Percentiles rank a stretch among this genome's conserved stretches.
Conservation (phyloP, 2,888 invertebrate genomes). For the Caenorhabditis doughertyi region DNA sequence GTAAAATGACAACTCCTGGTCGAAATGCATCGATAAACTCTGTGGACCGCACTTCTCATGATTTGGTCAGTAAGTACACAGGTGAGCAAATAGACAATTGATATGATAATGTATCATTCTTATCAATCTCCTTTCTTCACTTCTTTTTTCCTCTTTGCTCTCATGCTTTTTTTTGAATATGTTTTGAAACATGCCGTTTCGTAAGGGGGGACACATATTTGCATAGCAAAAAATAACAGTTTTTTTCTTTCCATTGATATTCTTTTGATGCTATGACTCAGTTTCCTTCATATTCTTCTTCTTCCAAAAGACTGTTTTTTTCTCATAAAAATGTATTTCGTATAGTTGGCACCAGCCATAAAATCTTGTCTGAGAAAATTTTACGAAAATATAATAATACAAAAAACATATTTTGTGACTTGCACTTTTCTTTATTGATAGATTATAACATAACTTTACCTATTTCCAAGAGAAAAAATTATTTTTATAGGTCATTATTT, state of each 20-base stretch:
- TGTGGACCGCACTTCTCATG: slow-evolving; percentile 25
- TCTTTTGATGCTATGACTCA: neutral
- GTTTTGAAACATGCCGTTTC: too few species aligned
- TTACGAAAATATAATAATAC: neutral
- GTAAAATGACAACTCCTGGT: neutral
- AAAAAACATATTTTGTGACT: neutral
- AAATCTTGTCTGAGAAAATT: neutral
- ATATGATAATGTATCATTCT: neutral
- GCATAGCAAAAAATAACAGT: too few species aligned
- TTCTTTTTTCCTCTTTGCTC: neutral
- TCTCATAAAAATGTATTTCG: neutral
- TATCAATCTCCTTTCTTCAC: neutral
- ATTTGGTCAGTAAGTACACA: slow-evolving; percentile 37
- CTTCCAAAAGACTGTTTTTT: neutral
- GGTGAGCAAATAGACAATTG: slow-evolving; percentile 3
- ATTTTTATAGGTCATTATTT: too few species aligned
- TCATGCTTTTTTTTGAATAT: neutral
- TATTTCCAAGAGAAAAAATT: too few species aligned
- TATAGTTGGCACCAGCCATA: neutral
- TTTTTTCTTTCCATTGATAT: neutral
- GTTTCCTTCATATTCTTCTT: neutral
- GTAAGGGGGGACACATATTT: too few species aligned
- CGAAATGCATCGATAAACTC: slow-evolving; percentile 27
- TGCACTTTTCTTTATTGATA: too few species aligned
- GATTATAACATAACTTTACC: too few species aligned